Evolutionary conservation across 2,888 invertebrate genomes (phyloP).

Genomic region (Lithophane leautieri): DNA sequence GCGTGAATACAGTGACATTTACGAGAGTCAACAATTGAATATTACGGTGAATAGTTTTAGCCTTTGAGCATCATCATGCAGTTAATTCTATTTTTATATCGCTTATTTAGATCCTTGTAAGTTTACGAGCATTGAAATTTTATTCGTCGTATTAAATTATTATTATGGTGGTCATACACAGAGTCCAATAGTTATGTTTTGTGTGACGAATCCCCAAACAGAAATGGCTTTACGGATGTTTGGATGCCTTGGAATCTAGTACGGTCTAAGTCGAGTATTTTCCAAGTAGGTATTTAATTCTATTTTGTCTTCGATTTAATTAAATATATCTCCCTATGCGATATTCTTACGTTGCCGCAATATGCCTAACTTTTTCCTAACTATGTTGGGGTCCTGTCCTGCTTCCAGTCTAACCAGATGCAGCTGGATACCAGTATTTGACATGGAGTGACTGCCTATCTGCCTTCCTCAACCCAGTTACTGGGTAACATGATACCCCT

Average conservation of each 20-base stretch:
- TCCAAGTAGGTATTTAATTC: background rate
- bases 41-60: conserved; percentile 20
- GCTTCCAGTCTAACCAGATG: no score
- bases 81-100: conserved; percentile 59
- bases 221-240: background rate
- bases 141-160: conserved; percentile 52
- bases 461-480: no score
- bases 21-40: conserved; percentile 26
- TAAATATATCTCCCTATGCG: background rate
- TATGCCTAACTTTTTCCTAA: no score
- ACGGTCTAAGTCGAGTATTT: background rate
- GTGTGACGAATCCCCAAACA: background rate
- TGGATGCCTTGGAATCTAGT: background rate
- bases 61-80: conserved; percentile 34
- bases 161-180: conserved; percentile 21
- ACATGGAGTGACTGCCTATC: no score
- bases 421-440: no score
- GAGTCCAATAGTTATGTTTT: background rate
- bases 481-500: no score
- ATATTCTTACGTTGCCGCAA: background rate
- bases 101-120: conserved; percentile 51
- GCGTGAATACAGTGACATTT: conserved; percentile 41
- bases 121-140: conserved; percentile 58
- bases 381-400: no score
- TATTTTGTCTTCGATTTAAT: no score